Evolutionary conservation across 2,888 invertebrate genomes (phyloP).

Genomic region (Rhamphomyia laevipes): DNA sequence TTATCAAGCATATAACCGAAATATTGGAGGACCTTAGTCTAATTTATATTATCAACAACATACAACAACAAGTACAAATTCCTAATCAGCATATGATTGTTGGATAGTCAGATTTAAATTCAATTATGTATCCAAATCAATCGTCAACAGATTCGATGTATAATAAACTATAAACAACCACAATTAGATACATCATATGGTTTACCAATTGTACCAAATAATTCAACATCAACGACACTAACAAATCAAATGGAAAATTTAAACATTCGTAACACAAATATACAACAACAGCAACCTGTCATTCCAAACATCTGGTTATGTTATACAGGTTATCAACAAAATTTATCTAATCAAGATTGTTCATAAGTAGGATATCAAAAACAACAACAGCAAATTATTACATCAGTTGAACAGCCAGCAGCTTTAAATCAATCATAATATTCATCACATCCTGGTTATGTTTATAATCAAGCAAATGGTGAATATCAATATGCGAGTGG

Average conservation of each 20-base stretch:
- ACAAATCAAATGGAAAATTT: constrained; percentile 7
- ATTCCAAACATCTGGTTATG: too few species aligned
- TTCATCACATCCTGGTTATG: constrained; percentile 46
- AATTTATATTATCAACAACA: constrained; percentile 15
- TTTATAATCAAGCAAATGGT: constrained; percentile 44
- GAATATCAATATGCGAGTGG: constrained; percentile 51
- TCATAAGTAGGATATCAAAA: constrained; percentile 5
- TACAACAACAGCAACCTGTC: neutral
- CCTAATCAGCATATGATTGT: constrained; percentile 14
- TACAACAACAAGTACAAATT: too few species aligned
- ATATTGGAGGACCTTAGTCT: too few species aligned
- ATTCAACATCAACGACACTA: neutral
- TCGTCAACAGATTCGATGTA: too few species aligned
- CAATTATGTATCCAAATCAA: constrained; percentile 18
- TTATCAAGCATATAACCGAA: neutral
- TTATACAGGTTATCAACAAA: too few species aligned
- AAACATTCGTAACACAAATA: neutral
- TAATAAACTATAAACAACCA: too few species aligned
- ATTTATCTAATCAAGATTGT: constrained; percentile 5
- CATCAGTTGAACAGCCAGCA: neutral
- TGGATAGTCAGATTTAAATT: constrained; percentile 20
- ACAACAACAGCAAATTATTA: constrained; percentile 3
- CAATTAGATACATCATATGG: too few species aligned
- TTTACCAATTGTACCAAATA: too few species aligned
- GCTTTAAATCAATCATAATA: too few species aligned